Base-by-base conservation (phyloP, 2,113 vertebrate species). In the Triplophysa siluroides region DNA sequence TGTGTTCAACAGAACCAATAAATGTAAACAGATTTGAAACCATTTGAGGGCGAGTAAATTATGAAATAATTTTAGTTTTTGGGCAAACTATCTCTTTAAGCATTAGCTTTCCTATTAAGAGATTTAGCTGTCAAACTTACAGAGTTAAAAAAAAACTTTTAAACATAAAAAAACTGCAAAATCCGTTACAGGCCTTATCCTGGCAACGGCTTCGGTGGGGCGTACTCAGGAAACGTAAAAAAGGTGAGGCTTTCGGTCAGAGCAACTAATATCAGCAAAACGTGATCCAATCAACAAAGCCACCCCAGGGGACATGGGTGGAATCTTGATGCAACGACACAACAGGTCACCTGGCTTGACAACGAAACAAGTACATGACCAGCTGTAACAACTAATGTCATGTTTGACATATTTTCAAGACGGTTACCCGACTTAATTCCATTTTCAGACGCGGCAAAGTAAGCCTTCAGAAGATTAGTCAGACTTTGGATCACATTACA, bases 171-270 rank as follows among this genome's bases (percentile, higher is more conserved):
- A 83, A 64, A 76, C 86, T 89, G 92, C 86, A 86, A 90, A 91
- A 88, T 84, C 88, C 79, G 87, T 89, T 88, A 88, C 77, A 82
- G 81, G 83, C 78, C 71, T 89, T 86, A 79, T 80, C 85, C 85
- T 87, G 84, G 88, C 83, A 88, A 84, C 75, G 66, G 83, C 82
- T 85, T 79, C 80, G 43, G 60, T 80, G 78, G 80, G 64, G 26
- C 50, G 41, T 43, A 52, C 69, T 52, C 41, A 83, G 79, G 70
- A 86, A 87, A 45, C 13, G 0, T 84, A 86, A 82, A 86, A 26
- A 82, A 47, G 76, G 86, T 56, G 52, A 73, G 61, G 50, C 29
- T 54, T 58, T 60, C 24, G 61, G 11, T n/a, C 79, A 38, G 69
- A 71, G 82, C 60, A 47, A 52, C 52, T 19, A 41, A 73, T 23